Percentiles rank a stretch among this genome's conserved stretches.
Evolutionary conservation across 30 jellyfish, hydroid and myxozoan species (phyloP).

Genomic region (Clytia hemisphaerica): DNA sequence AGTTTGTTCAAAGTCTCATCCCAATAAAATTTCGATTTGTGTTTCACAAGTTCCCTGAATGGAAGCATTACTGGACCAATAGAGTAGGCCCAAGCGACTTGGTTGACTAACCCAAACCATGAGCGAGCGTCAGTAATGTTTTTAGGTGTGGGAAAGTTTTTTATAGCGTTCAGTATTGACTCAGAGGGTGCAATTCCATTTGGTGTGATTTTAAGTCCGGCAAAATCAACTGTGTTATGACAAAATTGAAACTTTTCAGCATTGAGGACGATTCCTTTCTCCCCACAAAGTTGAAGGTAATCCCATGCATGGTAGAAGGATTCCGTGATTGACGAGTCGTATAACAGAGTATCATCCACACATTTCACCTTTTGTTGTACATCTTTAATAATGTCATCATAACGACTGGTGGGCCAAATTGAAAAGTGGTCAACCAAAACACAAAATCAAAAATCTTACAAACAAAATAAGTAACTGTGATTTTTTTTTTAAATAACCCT

Average conservation of each 20-base stretch:
- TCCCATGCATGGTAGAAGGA: slow-evolving; percentile 3
- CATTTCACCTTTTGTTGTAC: neutral
- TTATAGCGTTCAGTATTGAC: too few relatives aligned
- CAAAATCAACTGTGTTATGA: neutral
- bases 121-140: neutral
- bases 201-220: slow-evolving; percentile 1
- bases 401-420: too few relatives aligned
- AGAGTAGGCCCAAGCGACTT: too few relatives aligned
- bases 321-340: neutral
- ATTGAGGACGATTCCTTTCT: slow-evolving; percentile 19
- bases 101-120: neutral
- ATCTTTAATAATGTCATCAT: slow-evolving; percentile 15
- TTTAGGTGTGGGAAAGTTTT: slow-evolving; percentile 11
- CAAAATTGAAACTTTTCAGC: slow-evolving; percentile 7
- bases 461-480: too few relatives aligned
- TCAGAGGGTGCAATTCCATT: too few relatives aligned
- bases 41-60: neutral
- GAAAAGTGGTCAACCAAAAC: too few relatives aligned
- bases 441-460: too few relatives aligned
- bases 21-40: neutral
- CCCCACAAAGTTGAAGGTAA: neutral
- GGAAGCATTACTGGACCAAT: too few relatives aligned
- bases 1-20: neutral
- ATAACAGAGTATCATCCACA: slow-evolving; percentile 3
- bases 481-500: too few relatives aligned